Percentiles rank a stretch among this genome's conserved stretches.
These are phyloP conservation scores for Aphrocallistes beatrix DNA, from an alignment of 37 sponge, comb jelly and placozoan species.

Conservation along the genomic window DNA sequence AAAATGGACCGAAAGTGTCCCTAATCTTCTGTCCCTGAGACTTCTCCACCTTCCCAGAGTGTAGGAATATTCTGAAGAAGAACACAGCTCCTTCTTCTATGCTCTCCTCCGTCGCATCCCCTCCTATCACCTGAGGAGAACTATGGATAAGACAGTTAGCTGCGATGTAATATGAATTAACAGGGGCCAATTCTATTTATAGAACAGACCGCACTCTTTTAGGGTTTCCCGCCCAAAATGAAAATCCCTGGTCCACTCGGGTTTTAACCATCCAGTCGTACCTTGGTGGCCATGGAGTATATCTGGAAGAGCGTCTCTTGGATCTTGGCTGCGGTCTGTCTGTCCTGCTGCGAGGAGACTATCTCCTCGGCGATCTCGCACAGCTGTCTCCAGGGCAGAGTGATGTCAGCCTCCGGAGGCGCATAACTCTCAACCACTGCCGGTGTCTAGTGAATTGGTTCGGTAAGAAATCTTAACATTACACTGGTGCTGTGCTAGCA, in stretches of 20 bases:
- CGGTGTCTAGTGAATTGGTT: background rate
- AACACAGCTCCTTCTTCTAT: background rate
- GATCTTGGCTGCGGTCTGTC: background rate
- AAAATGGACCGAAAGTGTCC: slow-evolving; percentile 26
- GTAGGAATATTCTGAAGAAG: background rate
- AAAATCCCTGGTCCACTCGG: no score
- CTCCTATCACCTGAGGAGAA: background rate
- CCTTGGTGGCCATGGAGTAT: background rate
- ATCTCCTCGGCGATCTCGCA: background rate
- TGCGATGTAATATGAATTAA: no score
- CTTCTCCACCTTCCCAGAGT: background rate
- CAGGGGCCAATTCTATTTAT: no score
- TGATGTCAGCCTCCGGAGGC: background rate
- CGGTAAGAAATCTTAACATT: no score
- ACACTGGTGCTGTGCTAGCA: no score
- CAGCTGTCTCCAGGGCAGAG: background rate
- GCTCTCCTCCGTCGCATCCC: background rate
- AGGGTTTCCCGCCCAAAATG: no score
- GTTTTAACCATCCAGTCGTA: no score
- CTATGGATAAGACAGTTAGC: background rate
- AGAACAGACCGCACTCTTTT: no score
- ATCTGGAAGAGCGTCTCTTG: background rate
- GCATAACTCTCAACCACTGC: background rate
- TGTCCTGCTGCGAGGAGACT: background rate
- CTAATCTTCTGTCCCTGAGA: background rate